Evolutionary conservation across 2,888 invertebrate genomes (phyloP), one percentile per base, ranked within the genome.

Genomic region (Cataglyphis rosenhaueri): DNA sequence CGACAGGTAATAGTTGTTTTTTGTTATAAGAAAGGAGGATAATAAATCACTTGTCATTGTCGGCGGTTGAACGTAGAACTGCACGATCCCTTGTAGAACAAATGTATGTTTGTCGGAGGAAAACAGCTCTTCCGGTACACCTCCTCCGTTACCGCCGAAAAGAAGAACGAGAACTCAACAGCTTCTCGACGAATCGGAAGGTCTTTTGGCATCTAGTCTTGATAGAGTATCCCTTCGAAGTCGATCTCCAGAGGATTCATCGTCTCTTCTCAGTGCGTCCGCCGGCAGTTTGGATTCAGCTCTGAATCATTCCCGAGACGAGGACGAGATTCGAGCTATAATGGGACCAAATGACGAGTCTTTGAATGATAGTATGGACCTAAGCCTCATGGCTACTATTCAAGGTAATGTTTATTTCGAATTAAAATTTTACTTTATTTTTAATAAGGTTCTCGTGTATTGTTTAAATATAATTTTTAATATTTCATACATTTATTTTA

Each of bases 251-350:
- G 96, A 96, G 93, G 97, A 97, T 94, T 96, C 96, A 84, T 96
- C 96, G 91, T 96, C 96, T 84, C 95, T 96, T 87, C 95, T 96
- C 79, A 96, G 96, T 84, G 96, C 96, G 88, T 97, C 97, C 90
- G 97, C 97, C 79, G 98, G 98, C 75, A 98, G 98, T 90, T 95
- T 98, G 91, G 98, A 98, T 94, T 98, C 98, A 0, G 97, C 98
- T 94, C 95, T 98, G 90, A 98, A 98, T 95, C 97, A 97, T 91
- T 98, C 98, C n/a, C 96, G 97, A 82, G 97, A 97, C 90, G 98
- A 97, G 91, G 97, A 96, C 89, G 97, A 97, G 94, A 95, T 96
- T 48, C 96, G 96, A 86, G 96, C 95, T 44, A 94, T 96, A 74
- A 96, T 96, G 96, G 96, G 96, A 87, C 95, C 95, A 85, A 94